phyloP scores from a whole-genome alignment of 2,888 invertebrate species.

The Hydropsyche betteni region DNA sequence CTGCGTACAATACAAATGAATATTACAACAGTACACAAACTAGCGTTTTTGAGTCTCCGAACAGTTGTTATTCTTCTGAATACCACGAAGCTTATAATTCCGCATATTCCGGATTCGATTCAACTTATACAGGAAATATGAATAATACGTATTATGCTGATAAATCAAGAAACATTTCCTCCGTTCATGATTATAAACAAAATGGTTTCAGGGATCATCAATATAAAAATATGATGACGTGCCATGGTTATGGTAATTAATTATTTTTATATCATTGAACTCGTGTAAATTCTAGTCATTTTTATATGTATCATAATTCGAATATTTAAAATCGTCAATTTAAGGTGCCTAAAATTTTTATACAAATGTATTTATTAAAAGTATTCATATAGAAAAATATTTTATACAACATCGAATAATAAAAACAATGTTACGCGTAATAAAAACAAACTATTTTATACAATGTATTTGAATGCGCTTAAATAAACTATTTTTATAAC shows the following conservation, averaged over 20 bases:
- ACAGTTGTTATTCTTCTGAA: slow-evolving; percentile 40
- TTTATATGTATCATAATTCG: not conserved
- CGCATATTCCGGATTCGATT: slow-evolving; percentile 14
- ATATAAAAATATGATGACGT: slow-evolving; percentile 8
- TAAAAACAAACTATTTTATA: too few species aligned
- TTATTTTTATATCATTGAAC: too few species aligned
- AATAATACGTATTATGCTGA: not conserved
- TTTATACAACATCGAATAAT: not conserved
- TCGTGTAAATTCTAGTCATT: not conserved
- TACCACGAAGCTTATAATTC: slow-evolving; percentile 30
- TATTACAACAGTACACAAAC: slow-evolving; percentile 24
- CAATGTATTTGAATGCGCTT: too few species aligned
- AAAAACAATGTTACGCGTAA: not conserved
- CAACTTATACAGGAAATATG: not conserved
- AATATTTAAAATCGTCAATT: not conserved
- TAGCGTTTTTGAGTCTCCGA: slow-evolving; percentile 38
- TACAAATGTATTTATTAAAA: not conserved
- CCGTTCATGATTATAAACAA: slow-evolving; percentile 4
- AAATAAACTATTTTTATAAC: too few species aligned
- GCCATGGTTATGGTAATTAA: not conserved
- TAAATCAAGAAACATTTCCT: not conserved
- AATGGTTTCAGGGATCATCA: slow-evolving; percentile 16
- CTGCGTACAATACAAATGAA: slow-evolving; percentile 5
- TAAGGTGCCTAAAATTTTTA: slow-evolving; percentile 5
- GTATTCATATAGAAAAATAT: not conserved